Evolutionary conservation across 1,140 invertebrate species (phyloP), one percentile per base, ranked within the genome.

Genomic region (Hyposmocoma kahamanoa): DNA sequence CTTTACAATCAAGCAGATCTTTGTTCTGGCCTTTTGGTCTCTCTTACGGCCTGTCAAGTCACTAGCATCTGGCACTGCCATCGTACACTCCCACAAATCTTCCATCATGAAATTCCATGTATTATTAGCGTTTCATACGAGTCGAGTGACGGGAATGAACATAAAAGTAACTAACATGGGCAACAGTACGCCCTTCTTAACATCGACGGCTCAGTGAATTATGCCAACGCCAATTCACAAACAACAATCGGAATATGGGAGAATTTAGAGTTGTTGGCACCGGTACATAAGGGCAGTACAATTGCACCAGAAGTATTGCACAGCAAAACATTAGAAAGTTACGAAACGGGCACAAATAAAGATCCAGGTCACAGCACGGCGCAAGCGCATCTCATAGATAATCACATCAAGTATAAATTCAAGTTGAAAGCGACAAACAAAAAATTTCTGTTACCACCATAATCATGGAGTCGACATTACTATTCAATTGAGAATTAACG

Each of bases 211-310:
- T 18, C 43, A 42, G 62, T 61, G 22, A 45, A 56, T 30, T 65
- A 55, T 17, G 62, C 62, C 30, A 65, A 65, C 22, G 62, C 62
- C 36, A 65, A 61, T 19, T 58, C 52, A 15, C 55, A 65, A 52
- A 65, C 62, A 18, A 61, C 62, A 46, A 64, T 64, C 9, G 58
- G 58, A 38, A 53, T 60, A 56, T 56, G 58, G 58, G 53, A 60
- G 49, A 36, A 61, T 22, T 42, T 61, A 47, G 48, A 51, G 13
- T 43, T 21, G 52, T 30, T 53, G 41, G 44, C 52, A 49, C 39
- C 39, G 10, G 15, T 42, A 41, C 45, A 52, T 11, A 50, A 36
- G 50, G 50, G 13, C 22, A 56, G 41, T 22, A 22, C 9, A 3
- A 51, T 61, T 38, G 42, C 20, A 22, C 44, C 49, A 17, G 19